Evolutionary conservation across 1,140 invertebrate genomes (phyloP).

Genomic region (Heliconius himera): DNA sequence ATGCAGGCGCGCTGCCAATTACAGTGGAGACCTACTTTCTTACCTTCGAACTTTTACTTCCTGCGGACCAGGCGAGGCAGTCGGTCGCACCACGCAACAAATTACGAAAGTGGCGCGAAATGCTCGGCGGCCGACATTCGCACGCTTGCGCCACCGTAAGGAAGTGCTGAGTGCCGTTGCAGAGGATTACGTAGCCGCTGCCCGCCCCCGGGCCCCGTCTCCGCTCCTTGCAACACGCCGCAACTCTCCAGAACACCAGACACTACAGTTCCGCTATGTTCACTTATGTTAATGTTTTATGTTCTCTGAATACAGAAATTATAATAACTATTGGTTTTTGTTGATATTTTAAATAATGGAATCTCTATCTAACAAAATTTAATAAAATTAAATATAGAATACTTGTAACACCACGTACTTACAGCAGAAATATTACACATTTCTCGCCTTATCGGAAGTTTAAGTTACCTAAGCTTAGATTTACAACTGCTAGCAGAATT

Average conservation of each 20-base stretch:
- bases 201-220: constrained; percentile 37
- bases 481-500: constrained; percentile 51
- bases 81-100: constrained; percentile 77
- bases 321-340: not conserved
- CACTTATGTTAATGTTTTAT: not conserved
- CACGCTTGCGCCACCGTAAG: constrained; percentile 79
- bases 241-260: not conserved
- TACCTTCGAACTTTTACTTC: constrained; percentile 82
- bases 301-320: not conserved
- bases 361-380: not conserved
- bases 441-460: constrained; percentile 44
- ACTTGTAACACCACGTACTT: not conserved
- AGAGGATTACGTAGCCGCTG: constrained; percentile 72
- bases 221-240: constrained; percentile 15
- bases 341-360: not conserved
- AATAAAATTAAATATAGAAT: not conserved
- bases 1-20: constrained; percentile 78
- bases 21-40: constrained; percentile 80
- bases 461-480: constrained; percentile 64
- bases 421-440: constrained; percentile 35
- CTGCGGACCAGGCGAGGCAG: constrained; percentile 76
- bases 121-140: constrained; percentile 79
- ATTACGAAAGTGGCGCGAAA: constrained; percentile 81
- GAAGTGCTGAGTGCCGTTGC: constrained; percentile 76
- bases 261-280: not conserved